Percentiles rank a stretch among this genome's conserved stretches.
Conservation (phyloP, 2,797 vertebrate genomes). For the Sebastiscus tertius region DNA sequence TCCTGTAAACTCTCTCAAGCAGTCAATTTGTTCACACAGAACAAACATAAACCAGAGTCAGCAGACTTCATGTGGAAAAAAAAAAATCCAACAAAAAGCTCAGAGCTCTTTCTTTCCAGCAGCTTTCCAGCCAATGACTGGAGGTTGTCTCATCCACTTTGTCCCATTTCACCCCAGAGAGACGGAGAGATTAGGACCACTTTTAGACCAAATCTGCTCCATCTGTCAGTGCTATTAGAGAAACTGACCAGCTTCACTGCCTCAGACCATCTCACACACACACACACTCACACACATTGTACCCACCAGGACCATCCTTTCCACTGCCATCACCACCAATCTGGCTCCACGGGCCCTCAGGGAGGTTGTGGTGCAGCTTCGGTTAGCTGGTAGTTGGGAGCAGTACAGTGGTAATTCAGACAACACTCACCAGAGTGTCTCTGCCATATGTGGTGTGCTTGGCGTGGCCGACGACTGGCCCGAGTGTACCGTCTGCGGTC, state of each 20-base stretch:
- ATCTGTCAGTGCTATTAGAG: slow-evolving; percentile 84
- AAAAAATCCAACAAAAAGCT: slow-evolving; percentile 3
- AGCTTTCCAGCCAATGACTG: slow-evolving; percentile 29
- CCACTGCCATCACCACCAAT: slow-evolving; percentile 46
- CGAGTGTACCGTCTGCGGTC: slow-evolving; percentile 83
- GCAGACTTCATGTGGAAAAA: slow-evolving; percentile 3
- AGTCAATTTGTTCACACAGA: slow-evolving; percentile 21
- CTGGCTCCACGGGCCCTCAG: slow-evolving; percentile 37
- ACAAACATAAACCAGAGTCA: slow-evolving; percentile 20
- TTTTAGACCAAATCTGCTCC: slow-evolving; percentile 83
- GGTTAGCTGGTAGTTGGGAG: slow-evolving; percentile 20
- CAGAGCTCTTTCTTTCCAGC: slow-evolving; percentile 5
- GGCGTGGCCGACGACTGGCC: slow-evolving; percentile 82
- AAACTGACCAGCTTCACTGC: slow-evolving; percentile 76
- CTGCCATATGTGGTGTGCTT: slow-evolving; percentile 87
- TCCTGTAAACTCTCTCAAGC: background rate
- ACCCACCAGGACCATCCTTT: slow-evolving; percentile 30
- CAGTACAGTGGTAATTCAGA: slow-evolving; percentile 55
- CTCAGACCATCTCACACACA: slow-evolving; percentile 24
- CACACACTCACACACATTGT: slow-evolving; percentile 2
- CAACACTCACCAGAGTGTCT: slow-evolving; percentile 88
- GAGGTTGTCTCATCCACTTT: slow-evolving; percentile 46
- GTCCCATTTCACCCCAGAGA: slow-evolving; percentile 49
- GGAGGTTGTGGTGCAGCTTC: slow-evolving; percentile 13
- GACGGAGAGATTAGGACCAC: slow-evolving; percentile 67